Conservation (phyloP, 92 coral and sea anemone genomes). For the Palythoa grandiflora region DNA sequence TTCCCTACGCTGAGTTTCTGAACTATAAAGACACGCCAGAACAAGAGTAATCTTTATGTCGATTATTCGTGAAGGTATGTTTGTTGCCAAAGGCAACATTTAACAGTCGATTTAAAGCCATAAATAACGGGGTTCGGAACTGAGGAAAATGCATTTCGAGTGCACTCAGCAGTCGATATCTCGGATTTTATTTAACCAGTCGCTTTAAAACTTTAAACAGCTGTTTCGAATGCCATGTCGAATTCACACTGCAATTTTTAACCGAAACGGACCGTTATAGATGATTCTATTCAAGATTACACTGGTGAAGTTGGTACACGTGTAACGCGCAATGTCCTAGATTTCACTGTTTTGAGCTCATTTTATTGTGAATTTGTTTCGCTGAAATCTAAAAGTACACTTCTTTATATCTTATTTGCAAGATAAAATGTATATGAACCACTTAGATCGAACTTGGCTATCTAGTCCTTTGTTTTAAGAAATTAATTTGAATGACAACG, state of each 20-base stretch:
- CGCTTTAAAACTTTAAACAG: neutral
- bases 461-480: too few relatives aligned
- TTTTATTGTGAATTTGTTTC: neutral
- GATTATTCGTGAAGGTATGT: conserved; percentile 23
- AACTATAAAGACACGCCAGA: neutral
- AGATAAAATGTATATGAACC: too few relatives aligned
- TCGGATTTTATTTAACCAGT: neutral
- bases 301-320: too few relatives aligned
- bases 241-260: neutral
- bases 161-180: neutral
- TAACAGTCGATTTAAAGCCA: neutral
- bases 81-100: neutral
- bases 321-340: too few relatives aligned
- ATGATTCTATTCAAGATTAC: neutral
- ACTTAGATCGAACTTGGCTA: too few relatives aligned
- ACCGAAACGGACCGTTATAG: neutral
- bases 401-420: neutral
- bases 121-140: neutral
- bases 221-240: conserved; percentile 7
- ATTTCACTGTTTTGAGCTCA: too few relatives aligned
- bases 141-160: neutral
- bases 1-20: conserved; percentile 12
- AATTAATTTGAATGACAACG: too few relatives aligned
- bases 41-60: conserved; percentile 7
- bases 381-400: neutral